These are phyloP conservation scores for Castor canadensis DNA, from an alignment of 2,113 vertebrate species.

Conservation along the genomic window DNA sequence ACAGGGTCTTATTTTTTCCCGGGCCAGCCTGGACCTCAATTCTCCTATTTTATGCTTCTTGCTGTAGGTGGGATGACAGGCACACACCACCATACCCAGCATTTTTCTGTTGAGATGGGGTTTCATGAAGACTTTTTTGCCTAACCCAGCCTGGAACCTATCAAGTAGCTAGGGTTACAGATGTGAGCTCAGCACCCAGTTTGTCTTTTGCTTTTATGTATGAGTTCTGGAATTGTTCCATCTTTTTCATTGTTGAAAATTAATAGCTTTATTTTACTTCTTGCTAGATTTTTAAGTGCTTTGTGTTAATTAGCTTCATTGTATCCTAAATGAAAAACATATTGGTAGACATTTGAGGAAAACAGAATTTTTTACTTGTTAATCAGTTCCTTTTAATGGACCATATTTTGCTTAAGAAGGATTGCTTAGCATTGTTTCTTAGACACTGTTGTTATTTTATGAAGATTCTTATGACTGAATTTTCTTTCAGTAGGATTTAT, in stretches of 20 bases:
- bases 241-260: neutral
- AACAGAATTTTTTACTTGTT: constrained; percentile 11
- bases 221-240: neutral
- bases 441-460: neutral
- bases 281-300: constrained; percentile 10
- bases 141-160: neutral
- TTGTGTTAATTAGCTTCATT: constrained; percentile 33
- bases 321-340: constrained; percentile 16
- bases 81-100: too few species aligned
- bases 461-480: neutral
- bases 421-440: neutral
- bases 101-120: too few species aligned
- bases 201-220: neutral
- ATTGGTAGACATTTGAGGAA: constrained; percentile 22
- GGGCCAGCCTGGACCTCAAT: too few species aligned
- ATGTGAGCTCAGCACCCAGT: too few species aligned
- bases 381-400: neutral
- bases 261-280: neutral
- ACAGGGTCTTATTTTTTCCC: too few species aligned
- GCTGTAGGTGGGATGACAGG: too few species aligned
- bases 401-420: constrained; percentile 17
- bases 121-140: too few species aligned
- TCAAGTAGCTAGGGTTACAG: neutral
- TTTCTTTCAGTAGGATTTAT: neutral
- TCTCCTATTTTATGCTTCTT: too few species aligned